These are phyloP conservation scores for Tokudaia tokunoshimensis DNA, from an alignment of 2,797 vertebrate species.

Conservation along the genomic window DNA sequence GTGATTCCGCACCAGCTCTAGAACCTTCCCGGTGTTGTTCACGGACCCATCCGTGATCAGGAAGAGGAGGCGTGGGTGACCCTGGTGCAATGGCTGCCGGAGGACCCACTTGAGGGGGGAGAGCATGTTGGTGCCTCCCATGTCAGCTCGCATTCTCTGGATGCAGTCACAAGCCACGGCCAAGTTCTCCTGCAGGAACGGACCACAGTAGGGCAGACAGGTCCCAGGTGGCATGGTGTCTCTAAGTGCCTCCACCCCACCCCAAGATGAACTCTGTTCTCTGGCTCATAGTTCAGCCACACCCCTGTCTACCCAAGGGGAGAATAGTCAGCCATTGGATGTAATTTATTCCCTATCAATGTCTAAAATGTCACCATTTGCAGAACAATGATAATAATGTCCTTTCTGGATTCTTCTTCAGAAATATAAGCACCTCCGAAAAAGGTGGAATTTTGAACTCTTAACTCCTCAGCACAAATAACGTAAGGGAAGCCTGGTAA, in stretches of 20 bases:
- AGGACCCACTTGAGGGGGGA: constrained; percentile 94
- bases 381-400: neutral
- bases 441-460: neutral
- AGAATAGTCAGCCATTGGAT: neutral
- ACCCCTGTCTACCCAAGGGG: neutral
- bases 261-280: neutral
- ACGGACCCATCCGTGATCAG: constrained; percentile 92
- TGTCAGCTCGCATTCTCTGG: constrained; percentile 92
- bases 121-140: constrained; percentile 95
- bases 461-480: neutral
- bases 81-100: constrained; percentile 92
- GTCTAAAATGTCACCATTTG: neutral
- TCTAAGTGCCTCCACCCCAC: accelerated
- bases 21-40: constrained; percentile 93
- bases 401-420: constrained; percentile 16
- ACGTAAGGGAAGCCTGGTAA: neutral
- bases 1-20: constrained; percentile 93
- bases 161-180: constrained; percentile 93
- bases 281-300: neutral
- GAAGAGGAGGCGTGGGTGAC: constrained; percentile 95
- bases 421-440: neutral
- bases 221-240: neutral
- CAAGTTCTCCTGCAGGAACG: constrained; percentile 91
- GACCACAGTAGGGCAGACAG: neutral
- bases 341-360: neutral